Conservation (phyloP, 2,888 invertebrate genomes). For the Eretmocerus hayati region DNA sequence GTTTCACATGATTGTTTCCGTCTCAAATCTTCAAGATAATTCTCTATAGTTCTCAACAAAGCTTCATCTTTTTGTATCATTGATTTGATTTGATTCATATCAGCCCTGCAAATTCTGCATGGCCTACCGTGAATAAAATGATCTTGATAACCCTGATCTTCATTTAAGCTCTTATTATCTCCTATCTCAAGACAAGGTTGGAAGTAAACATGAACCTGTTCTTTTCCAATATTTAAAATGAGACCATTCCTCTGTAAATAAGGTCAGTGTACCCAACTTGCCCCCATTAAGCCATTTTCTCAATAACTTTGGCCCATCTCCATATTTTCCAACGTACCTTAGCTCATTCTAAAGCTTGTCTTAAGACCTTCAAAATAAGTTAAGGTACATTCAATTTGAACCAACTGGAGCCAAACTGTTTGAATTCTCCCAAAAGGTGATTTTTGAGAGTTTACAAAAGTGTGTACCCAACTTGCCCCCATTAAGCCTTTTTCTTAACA, state of each 20-base stretch:
- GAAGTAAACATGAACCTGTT: conserved; percentile 14
- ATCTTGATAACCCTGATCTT: conserved; percentile 19
- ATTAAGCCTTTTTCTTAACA: too few relatives aligned
- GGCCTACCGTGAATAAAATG: conserved; percentile 10
- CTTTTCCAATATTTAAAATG: background rate
- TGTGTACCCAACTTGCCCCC: too few relatives aligned
- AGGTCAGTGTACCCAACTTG: too few relatives aligned
- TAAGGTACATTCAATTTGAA: too few relatives aligned
- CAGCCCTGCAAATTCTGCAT: background rate
- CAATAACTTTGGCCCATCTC: too few relatives aligned
- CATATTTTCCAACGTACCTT: too few relatives aligned
- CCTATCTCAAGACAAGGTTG: conserved; percentile 16
- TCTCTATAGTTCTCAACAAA: conserved; percentile 6
- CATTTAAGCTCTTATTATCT: conserved; percentile 13
- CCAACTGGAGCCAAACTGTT: too few relatives aligned
- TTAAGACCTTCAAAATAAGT: too few relatives aligned
- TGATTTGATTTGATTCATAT: background rate
- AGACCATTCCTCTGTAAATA: background rate
- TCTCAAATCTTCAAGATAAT: conserved; percentile 5
- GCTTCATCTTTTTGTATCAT: conserved; percentile 6
- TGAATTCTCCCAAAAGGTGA: too few relatives aligned
- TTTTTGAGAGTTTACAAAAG: too few relatives aligned
- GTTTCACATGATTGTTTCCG: conserved; percentile 2
- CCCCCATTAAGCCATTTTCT: too few relatives aligned
- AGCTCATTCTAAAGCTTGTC: too few relatives aligned